phyloP scores from a whole-genome alignment of 2,888 invertebrate genomes.

The Eupelmus urozonus region DNA sequence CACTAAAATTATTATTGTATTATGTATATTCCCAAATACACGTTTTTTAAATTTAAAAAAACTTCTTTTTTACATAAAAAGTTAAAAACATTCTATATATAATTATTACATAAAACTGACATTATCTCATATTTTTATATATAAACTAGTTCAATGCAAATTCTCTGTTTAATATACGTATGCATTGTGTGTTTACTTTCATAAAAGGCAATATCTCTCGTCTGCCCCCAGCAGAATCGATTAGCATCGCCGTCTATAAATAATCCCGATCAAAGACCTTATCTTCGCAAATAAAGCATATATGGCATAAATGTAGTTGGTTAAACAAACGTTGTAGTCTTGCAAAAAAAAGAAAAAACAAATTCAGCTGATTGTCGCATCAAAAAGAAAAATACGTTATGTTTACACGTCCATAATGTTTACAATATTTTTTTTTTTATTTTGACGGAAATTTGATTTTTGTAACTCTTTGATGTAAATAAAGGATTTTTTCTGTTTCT shows the following conservation, averaged over 20 bases:
- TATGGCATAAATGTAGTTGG: background rate
- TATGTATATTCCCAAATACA: too few species aligned
- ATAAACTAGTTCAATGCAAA: slow-evolving; percentile 3
- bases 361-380: too few species aligned
- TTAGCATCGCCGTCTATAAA: slow-evolving; percentile 47
- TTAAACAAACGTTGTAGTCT: background rate
- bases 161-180: background rate
- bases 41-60: too few species aligned
- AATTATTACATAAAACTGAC: background rate
- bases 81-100: background rate
- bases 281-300: slow-evolving; percentile 37
- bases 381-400: too few species aligned
- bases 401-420: too few species aligned
- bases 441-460: too few species aligned
- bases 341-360: too few species aligned
- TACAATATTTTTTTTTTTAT: too few species aligned
- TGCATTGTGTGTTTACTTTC: slow-evolving; percentile 5
- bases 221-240: slow-evolving; percentile 34
- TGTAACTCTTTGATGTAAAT: too few species aligned
- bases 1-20: too few species aligned
- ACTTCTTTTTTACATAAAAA: background rate
- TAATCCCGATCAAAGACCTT: slow-evolving; percentile 55
- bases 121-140: background rate
- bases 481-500: too few species aligned
- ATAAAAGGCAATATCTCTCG: slow-evolving; percentile 20